Base-by-base conservation (phyloP, 1,140 invertebrate genomes). In the Antheraea mylitta region DNA sequence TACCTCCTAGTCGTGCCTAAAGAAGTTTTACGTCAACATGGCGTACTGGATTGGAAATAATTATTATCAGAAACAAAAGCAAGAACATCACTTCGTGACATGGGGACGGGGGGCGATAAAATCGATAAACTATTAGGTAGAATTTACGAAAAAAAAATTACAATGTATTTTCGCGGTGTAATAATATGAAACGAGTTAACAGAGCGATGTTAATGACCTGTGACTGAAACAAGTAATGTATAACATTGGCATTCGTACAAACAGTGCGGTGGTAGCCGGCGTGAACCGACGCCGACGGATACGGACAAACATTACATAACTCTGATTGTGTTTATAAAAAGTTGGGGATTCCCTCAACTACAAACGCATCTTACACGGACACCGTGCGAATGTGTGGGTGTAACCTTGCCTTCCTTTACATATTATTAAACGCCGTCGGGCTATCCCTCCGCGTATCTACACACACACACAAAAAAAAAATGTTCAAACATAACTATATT, bases 311-410 rank as follows among this genome's bases (percentile, higher is more conserved):
- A 88, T 90, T 90, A 92, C 87, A 92, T 90, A 92, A 92, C 86
- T 91, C 87, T 92, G 88, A 91, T 89, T 90, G 89, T 90, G 88
- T 92, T 90, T 83, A 87, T 92, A 92, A 90, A 92, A 92, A 90
- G 85, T 90, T 89, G 89, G 89, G 89, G 86, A 92, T 87, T 90
- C 89, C 89, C 89, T 87, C 81, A 76, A 90, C 87, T 85, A 92
- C 89, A 90, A 77, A 75, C 86, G 80, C 87, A 89, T 82, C 80
- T 83, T 83, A 83, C 83, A 81, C 78, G 70, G 77, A 84, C 83
- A 85, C 77, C 74, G 60, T 69, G 73, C 72, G 71, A 68, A 72
- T 78, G 89, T 91, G 88, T 89, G 89, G 71, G 87, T 85, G 87
- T 90, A 92, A 89, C 89, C 87, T 91, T 89, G 89, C 86, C 87